These are phyloP conservation scores for Tenthredo mesomela DNA, from an alignment of 2,888 invertebrate genomes.

Conservation along the genomic window DNA sequence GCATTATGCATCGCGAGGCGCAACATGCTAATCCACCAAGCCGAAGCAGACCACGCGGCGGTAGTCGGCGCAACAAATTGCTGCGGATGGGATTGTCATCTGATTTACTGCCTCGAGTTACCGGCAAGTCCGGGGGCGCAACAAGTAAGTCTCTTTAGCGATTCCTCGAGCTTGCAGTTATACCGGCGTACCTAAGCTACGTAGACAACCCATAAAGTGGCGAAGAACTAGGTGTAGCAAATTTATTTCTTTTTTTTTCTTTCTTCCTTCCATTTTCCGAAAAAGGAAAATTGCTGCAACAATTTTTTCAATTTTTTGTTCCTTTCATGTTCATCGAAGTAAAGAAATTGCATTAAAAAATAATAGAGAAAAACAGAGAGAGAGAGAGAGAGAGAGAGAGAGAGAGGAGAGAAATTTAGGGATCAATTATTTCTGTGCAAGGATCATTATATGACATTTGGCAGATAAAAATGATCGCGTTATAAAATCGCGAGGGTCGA, in stretches of 20 bases:
- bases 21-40: constrained; percentile 46
- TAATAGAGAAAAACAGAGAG: neutral
- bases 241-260: too few species aligned
- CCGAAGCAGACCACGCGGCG: constrained; percentile 35
- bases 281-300: too few species aligned
- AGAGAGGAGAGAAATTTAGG: neutral
- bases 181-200: too few species aligned
- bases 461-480: neutral
- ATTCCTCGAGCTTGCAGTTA: neutral
- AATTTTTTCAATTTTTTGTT: neutral
- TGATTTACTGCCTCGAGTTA: constrained; percentile 49
- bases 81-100: constrained; percentile 50
- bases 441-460: neutral
- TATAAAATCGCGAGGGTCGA: neutral
- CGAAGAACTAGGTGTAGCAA: too few species aligned
- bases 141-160: constrained; percentile 34
- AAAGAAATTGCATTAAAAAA: neutral
- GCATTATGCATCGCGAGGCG: constrained; percentile 47
- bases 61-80: constrained; percentile 43
- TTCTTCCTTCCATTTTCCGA: neutral
- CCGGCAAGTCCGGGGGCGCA: constrained; percentile 32
- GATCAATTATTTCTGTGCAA: neutral
- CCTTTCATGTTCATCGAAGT: too few species aligned
- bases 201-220: too few species aligned
- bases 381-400: neutral